phyloP scores from a whole-genome alignment of 1,140 invertebrate species.

The Ditylenchus dipsaci region DNA sequence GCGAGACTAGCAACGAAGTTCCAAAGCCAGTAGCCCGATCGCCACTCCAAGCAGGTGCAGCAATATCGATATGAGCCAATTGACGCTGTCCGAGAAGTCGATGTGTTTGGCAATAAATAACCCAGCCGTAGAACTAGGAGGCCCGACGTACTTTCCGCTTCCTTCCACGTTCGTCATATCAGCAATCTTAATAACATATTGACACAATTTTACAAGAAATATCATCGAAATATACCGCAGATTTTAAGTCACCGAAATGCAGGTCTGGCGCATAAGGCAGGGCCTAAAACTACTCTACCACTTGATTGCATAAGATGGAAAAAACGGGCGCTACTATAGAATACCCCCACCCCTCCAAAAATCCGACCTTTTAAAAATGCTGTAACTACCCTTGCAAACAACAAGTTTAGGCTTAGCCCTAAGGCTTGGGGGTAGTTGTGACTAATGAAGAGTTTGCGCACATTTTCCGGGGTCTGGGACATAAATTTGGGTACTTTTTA shows the following conservation, averaged over 20 bases:
- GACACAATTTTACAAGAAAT: no score
- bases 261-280: constrained; percentile 80
- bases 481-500: no score
- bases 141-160: constrained; percentile 66
- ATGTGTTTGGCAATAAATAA: constrained; percentile 79
- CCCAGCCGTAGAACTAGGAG: constrained; percentile 71
- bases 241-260: constrained; percentile 79
- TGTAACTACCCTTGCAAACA: no score
- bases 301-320: no score
- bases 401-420: no score
- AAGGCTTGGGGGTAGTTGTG: no score
- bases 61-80: constrained; percentile 87
- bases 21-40: constrained; percentile 85
- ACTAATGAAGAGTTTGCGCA: no score
- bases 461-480: no score
- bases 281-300: no score
- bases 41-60: constrained; percentile 66
- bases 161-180: constrained; percentile 76
- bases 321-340: no score
- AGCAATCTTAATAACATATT: constrained; percentile 60
- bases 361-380: no score
- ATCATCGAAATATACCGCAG: constrained; percentile 56
- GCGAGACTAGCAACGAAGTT: constrained; percentile 67
- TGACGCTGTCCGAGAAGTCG: constrained; percentile 66
- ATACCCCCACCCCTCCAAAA: no score